Base-by-base conservation (phyloP, 2,113 vertebrate species). In the Emydura subglobosa region DNA sequence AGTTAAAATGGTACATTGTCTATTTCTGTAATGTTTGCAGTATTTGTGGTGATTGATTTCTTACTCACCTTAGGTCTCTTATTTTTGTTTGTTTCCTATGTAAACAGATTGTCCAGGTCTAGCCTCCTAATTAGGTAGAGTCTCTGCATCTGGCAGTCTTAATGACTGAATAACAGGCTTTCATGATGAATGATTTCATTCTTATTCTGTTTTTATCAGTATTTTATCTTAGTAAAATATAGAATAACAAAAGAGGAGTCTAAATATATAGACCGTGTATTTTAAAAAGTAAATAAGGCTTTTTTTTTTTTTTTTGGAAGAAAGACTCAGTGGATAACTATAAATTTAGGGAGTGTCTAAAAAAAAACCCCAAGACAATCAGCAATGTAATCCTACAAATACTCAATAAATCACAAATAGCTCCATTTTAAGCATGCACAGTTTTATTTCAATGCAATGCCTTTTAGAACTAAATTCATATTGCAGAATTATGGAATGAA, bases 221-320 rank as follows among this genome's bases (percentile, higher is more conserved):
- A 25, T 72, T 94, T 81, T 89, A 86, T 94, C 89, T 91, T 85
- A 94, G 83, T 79, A 61, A 88, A 85, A 88, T 91, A 82, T 85
- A 86, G 47, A 88, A 92, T 5, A 82, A 79, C 21, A 83, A 59
- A 7, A 59, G 87, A 92, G n/a, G 29, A 78, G 4, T 82, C 86
- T 90, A 84, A 91, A 87, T 42, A 53, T 42, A 84, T 81, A 91
- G 93, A 61, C n/a, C 92, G 24, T 79, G 79, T 80, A 29, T 88
- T 93, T n/a, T 24, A 85, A 3, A 44, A 65, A 90, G 29, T 85
- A 94, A 97, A 92, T 84, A 86, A 96, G 54, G 76, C 57, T 92
- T 95, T 93, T 96, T 91, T 90, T 94, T 94, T 92, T 95, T 92
- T 96, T 91, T 90, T 94, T 94, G 72, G 88, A 96, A 96, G 88